A percentile compares a stretch with the other conserved stretches of the same genome.
phyloP scores from a whole-genome alignment of 2,888 invertebrate species.

The Mythimna albipuncta region DNA sequence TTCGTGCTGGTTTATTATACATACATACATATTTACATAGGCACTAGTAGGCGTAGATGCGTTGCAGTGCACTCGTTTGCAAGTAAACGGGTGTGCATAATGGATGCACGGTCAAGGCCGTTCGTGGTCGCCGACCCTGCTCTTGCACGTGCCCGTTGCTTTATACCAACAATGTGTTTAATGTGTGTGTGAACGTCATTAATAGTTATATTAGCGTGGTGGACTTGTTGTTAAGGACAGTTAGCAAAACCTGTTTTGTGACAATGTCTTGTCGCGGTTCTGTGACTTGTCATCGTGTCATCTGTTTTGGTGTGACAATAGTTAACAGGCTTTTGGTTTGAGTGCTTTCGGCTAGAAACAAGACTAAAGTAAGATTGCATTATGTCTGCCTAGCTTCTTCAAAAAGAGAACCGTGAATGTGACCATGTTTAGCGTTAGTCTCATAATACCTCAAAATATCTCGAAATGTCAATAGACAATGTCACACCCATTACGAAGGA shows the following conservation, averaged over 20 bases:
- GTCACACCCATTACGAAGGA: conserved; percentile 13
- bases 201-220: conserved; percentile 69
- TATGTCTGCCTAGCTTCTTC: neutral
- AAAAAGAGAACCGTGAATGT: neutral
- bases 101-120: conserved; percentile 89
- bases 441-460: neutral
- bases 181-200: conserved; percentile 64
- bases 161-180: conserved; percentile 72
- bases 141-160: conserved; percentile 85
- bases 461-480: conserved; percentile 17
- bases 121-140: conserved; percentile 80
- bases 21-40: conserved; percentile 69
- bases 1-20: conserved; percentile 67
- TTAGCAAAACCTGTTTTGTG: conserved; percentile 44
- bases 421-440: neutral
- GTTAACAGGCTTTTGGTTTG: neutral
- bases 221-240: conserved; percentile 54
- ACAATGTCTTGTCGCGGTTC: conserved; percentile 33
- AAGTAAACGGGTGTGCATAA: conserved; percentile 89
- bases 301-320: conserved; percentile 9
- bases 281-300: conserved; percentile 20
- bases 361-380: neutral
- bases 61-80: conserved; percentile 87
- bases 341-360: neutral
- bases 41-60: conserved; percentile 77